phyloP scores from a whole-genome alignment of 30 jellyfish, hydroid and myxozoan genomes.

The Turritopsis dohrnii region DNA sequence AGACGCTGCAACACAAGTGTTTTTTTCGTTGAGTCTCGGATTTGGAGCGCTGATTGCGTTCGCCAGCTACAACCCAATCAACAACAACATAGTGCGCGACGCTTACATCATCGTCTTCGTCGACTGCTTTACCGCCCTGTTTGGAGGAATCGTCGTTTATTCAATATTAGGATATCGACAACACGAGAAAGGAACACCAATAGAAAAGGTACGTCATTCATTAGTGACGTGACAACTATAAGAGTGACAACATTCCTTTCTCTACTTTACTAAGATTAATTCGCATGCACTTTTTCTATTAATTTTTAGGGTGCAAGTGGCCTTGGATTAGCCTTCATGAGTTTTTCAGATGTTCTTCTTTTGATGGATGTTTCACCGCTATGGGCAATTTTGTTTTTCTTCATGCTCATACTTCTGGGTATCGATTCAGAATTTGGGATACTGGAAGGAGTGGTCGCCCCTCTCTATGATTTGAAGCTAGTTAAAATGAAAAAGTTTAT shows the following conservation, averaged over 20 bases:
- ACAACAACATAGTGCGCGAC: conserved; percentile 68
- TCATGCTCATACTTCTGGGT: conserved; percentile 77
- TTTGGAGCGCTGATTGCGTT: conserved; percentile 81
- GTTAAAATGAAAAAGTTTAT: conserved; percentile 58
- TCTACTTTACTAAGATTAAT: too few species aligned
- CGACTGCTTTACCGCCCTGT: conserved; percentile 64
- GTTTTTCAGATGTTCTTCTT: conserved; percentile 72
- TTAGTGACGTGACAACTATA: neutral
- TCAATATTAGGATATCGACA: conserved; percentile 83
- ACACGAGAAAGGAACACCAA: conserved; percentile 37
- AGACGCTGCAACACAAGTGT: conserved; percentile 87
- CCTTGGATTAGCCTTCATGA: conserved; percentile 85
- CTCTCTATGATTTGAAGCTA: conserved; percentile 67
- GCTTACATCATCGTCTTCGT: conserved; percentile 66
- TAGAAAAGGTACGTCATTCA: conserved; percentile 24
- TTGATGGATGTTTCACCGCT: conserved; percentile 93
- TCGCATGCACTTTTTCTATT: neutral
- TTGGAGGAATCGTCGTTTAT: conserved; percentile 72
- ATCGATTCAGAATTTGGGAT: conserved; percentile 89
- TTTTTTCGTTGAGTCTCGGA: conserved; percentile 82
- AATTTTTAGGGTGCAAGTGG: conserved; percentile 65
- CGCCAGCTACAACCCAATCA: conserved; percentile 85
- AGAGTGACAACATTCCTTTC: too few species aligned
- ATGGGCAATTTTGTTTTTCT: conserved; percentile 83
- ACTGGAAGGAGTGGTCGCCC: conserved; percentile 84